phyloP scores from a whole-genome alignment of 2,113 vertebrate species.

The Ptilorrhoa leucosticta region DNA sequence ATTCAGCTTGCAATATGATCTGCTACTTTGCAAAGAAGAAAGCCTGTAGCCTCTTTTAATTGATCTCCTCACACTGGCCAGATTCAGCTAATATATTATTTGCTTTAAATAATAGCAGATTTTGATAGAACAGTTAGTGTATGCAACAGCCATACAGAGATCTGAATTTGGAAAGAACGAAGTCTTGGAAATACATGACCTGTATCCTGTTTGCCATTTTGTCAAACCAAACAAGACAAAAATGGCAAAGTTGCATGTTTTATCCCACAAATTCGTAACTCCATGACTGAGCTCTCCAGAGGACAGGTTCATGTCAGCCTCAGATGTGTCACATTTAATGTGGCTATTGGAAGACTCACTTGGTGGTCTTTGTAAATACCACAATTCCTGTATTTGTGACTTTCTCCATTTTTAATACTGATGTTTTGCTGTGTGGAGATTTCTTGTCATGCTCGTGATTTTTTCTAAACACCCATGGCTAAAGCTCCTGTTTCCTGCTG shows the following conservation, averaged over 20 bases:
- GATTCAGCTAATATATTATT: neutral
- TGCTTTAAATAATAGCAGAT: neutral
- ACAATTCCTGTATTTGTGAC: neutral
- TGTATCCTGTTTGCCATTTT: neutral
- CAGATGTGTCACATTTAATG: neutral
- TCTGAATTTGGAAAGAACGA: neutral
- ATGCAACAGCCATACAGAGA: neutral
- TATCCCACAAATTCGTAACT: neutral
- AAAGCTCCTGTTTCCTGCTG: neutral
- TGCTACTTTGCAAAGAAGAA: neutral
- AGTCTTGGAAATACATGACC: neutral
- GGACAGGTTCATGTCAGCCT: neutral
- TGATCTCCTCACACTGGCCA: neutral
- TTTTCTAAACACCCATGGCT: neutral
- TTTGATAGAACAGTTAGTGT: neutral
- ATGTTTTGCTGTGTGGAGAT: neutral
- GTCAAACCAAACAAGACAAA: neutral
- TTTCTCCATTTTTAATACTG: neutral
- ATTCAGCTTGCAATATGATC: neutral
- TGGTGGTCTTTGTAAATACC: conserved; percentile 4
- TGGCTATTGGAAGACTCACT: neutral
- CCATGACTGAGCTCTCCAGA: neutral
- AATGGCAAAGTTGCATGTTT: neutral
- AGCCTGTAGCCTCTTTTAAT: neutral
- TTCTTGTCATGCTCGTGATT: neutral